Evolutionary conservation across 2,888 invertebrate genomes (phyloP), one percentile per base, ranked within the genome.

Genomic region (Lordiphosa fenestrarum): DNA sequence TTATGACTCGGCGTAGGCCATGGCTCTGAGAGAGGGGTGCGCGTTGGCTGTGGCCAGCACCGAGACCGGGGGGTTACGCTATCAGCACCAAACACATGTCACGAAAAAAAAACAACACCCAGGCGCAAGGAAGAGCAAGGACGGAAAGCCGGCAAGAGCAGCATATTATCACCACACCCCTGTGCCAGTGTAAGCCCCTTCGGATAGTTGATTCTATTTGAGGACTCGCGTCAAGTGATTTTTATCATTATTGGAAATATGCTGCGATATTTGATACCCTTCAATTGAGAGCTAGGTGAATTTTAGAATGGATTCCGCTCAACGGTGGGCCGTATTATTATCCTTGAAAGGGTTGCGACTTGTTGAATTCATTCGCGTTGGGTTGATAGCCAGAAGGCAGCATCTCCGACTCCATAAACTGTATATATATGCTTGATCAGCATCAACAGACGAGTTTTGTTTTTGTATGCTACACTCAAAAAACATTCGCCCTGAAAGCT

Each of bases 61-160:
- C 9, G 40, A 47, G 38, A 19, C 40, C 15, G 49, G 76, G 77
- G 57, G 82, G 73, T 82, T 66, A 69, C 80, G 83, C 80, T 81
- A 78, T 81, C 72, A 69, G 75, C 63, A 46, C 54, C 41, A 41
- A 75, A 85, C 84, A 84, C 84, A 84, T 84, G 84, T 84, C 82
- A 85, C 73, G 71, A 84, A 85, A 84, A 80, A 57, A 44, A 1
- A 57, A 40, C 2, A n/a, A 25, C 7, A 13, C 30, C 42, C 30
- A 38, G 5, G 2, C 6, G 41, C 30, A 7, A 23, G 10, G n/a
- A 56, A 42, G 58, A 70, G 58, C 60, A 41, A 35, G 53, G 15
- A 1, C 15, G 15, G 15, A 15, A 15, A 39, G 15, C 19, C 10
- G 2, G n/a, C 33, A 33, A 21, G 35, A 21, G 23, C 30, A 44